Conservation (phyloP, 2,113 vertebrate genomes). For the Boulengeromyrus knoepffleri region DNA sequence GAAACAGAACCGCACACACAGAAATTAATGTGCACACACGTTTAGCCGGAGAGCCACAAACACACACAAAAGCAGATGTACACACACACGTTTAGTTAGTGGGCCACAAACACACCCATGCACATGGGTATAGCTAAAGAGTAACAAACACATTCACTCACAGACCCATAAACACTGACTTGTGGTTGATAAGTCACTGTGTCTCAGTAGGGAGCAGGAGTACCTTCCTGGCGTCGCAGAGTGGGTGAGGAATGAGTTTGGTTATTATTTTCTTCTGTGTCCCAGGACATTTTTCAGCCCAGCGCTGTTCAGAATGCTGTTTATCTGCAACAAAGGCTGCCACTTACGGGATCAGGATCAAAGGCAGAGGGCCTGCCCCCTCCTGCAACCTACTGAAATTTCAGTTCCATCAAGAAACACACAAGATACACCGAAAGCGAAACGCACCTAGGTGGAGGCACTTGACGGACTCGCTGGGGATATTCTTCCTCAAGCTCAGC, state of each 20-base stretch:
- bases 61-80: not conserved
- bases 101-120: not conserved
- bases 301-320: not conserved
- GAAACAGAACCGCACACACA: not conserved
- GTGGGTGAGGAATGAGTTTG: not conserved
- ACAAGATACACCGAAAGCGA: not conserved
- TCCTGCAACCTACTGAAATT: not conserved
- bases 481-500: not conserved
- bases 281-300: not conserved
- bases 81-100: not conserved
- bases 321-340: not conserved
- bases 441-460: not conserved
- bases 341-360: not conserved
- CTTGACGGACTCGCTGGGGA: not conserved
- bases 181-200: not conserved
- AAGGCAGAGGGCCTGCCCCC: not conserved
- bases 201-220: not conserved
- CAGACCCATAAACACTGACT: not conserved
- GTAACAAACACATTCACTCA: not conserved
- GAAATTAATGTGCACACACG: not conserved
- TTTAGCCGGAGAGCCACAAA: not conserved
- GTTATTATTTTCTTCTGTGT: not conserved
- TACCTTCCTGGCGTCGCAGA: not conserved
- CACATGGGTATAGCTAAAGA: not conserved
- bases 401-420: not conserved